A percentile compares a stretch with the other conserved stretches of the same genome.
These are phyloP conservation scores for Borostomias antarcticus DNA, from an alignment of 2,797 vertebrate genomes.

Conservation along the genomic window DNA sequence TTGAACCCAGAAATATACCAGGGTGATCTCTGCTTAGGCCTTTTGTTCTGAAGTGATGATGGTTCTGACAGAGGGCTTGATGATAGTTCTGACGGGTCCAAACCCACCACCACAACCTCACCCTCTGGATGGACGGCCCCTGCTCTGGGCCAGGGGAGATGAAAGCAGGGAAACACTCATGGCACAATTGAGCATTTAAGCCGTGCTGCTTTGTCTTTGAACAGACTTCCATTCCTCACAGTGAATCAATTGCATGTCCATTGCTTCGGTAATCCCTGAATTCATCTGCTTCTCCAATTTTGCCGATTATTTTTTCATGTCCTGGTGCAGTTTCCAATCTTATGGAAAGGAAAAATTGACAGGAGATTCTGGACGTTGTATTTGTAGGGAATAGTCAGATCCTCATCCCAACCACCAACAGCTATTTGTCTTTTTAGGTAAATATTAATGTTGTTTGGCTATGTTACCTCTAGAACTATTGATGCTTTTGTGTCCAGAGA, in stretches of 20 bases:
- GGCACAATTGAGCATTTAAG: background rate
- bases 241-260: conserved; percentile 1
- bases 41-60: conserved; percentile 56
- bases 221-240: background rate
- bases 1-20: conserved; percentile 53
- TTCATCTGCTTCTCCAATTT: background rate
- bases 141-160: conserved; percentile 15
- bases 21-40: conserved; percentile 48
- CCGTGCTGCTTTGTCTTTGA: background rate
- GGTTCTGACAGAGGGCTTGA: conserved; percentile 36
- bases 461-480: too few relatives aligned
- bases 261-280: background rate
- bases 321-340: background rate
- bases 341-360: background rate
- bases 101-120: conserved; percentile 26
- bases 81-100: conserved; percentile 23
- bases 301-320: conserved; percentile 2
- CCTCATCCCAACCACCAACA: background rate
- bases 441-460: too few relatives aligned
- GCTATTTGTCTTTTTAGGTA: too few relatives aligned
- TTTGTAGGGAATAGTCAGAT: background rate
- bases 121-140: conserved; percentile 8
- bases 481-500: background rate
- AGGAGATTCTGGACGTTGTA: background rate
- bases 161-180: conserved; percentile 25